Percentiles rank a stretch among this genome's conserved stretches.
These are phyloP conservation scores for Plagiodera versicolora DNA, from an alignment of 2,888 invertebrate genomes.

Conservation along the genomic window DNA sequence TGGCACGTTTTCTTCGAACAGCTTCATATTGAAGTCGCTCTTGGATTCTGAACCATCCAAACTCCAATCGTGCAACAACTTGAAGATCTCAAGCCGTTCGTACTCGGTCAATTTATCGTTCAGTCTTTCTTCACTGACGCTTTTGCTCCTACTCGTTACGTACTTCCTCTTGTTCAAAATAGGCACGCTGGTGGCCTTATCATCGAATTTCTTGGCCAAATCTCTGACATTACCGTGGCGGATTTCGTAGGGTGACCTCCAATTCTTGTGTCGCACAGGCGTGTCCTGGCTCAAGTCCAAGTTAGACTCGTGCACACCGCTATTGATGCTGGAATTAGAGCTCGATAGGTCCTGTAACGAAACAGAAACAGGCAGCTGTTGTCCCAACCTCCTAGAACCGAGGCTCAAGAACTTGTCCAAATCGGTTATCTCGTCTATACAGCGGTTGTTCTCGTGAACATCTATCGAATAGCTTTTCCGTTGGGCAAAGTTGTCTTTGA, in stretches of 20 bases:
- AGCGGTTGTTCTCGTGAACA: conserved; percentile 41
- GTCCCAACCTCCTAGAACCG: conserved; percentile 41
- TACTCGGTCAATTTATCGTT: conserved; percentile 50
- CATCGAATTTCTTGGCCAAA: conserved; percentile 69
- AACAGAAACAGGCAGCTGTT: conserved; percentile 43
- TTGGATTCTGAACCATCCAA: conserved; percentile 51
- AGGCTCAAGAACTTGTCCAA: conserved; percentile 47
- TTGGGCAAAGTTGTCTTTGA: conserved; percentile 45
- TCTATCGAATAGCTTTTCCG: conserved; percentile 52
- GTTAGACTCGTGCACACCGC: conserved; percentile 51
- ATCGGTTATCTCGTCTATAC: conserved; percentile 42
- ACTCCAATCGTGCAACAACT: conserved; percentile 54
- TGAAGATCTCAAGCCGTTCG: conserved; percentile 52
- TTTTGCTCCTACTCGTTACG: conserved; percentile 42
- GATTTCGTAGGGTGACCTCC: conserved; percentile 72
- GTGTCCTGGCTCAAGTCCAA: conserved; percentile 51
- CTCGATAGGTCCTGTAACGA: conserved; percentile 53
- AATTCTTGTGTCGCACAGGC: conserved; percentile 58
- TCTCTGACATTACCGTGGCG: conserved; percentile 63
- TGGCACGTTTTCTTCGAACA: conserved; percentile 23
- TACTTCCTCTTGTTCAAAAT: conserved; percentile 40
- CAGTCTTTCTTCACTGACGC: conserved; percentile 47
- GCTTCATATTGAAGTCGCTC: conserved; percentile 41
- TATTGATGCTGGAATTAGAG: conserved; percentile 53
- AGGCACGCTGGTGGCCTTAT: conserved; percentile 50